Evolutionary conservation across 1,140 invertebrate genomes (phyloP), one percentile per base, ranked within the genome.

Genomic region (Argopecten irradians): DNA sequence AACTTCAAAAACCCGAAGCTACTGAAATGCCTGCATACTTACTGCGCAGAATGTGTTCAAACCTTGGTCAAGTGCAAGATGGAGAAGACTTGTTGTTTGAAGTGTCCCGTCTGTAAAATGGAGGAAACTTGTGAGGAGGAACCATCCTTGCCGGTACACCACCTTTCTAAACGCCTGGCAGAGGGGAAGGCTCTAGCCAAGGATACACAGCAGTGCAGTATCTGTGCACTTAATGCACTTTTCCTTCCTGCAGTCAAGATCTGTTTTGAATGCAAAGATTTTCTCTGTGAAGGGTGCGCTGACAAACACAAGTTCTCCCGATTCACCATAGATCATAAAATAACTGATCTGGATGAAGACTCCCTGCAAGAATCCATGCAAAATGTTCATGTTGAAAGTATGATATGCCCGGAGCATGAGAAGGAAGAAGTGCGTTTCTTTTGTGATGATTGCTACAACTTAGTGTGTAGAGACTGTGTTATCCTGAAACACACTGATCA

Each of bases 211-310:
- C 82, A 83, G 5, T 87, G 86, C 83, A 83, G 83, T 33, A 83
- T 87, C 33, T 87, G 86, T 41, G 41, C 35, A 34, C 82, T 87
- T 32, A 83, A 83, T 39, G 39, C 82, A 22, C 41, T 82, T 71
- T 33, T 41, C 14, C n/a, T 39, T 19, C 34, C 55, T 8, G 89
- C 89, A 8, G 86, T 46, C 16, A 86, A 82, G 14, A 88, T 84
- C 83, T 90, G 89, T 32, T 33, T 90, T 43, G 86, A 88, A 16
- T 90, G 89, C 46, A 87, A 87, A 39, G 89, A 90, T 46, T 82
- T 90, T 41, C 87, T 90, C 13, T 90, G 89, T 36, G 39, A 86
- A 11, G 28, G 35, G 0, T 90, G 89, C 41, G 86, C 86, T 55
- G 83, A 16, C 34, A 83, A 85, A 28, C 89, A 90, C 34, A 88